Conservation (phyloP, 2,113 vertebrate species). For the Noctilio leporinus region DNA sequence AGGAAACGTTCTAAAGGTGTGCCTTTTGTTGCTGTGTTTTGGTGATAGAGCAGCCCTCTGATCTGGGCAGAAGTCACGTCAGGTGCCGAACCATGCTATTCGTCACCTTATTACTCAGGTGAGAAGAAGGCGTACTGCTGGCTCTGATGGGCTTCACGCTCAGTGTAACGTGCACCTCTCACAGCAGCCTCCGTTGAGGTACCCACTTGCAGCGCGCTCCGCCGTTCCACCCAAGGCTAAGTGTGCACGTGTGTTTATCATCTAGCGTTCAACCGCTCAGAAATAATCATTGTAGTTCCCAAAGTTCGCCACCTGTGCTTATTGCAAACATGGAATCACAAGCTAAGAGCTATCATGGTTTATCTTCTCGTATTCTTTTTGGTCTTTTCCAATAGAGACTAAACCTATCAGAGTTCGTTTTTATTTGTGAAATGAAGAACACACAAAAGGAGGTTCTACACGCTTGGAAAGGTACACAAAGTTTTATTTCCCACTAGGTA, state of each 20-base stretch:
- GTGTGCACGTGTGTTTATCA: background rate
- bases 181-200: accelerated
- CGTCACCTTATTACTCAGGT: constrained; percentile 61
- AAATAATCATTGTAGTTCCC: constrained; percentile 53
- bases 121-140: constrained; percentile 28
- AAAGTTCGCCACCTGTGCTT: background rate
- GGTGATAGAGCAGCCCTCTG: constrained; percentile 52
- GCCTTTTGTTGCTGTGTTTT: background rate
- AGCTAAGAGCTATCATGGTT: background rate
- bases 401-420: background rate
- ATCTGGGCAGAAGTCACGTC: constrained; percentile 50
- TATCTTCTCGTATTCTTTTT: background rate
- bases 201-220: background rate
- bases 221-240: background rate
- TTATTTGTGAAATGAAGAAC: background rate
- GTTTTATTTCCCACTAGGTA: background rate
- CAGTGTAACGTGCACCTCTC: constrained; percentile 59
- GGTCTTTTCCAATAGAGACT: background rate
- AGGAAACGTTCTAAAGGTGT: constrained; percentile 16
- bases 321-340: background rate
- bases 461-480: background rate
- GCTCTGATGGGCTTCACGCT: background rate
- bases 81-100: constrained; percentile 63
- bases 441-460: background rate
- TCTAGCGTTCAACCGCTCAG: background rate